Conservation (phyloP, 2,888 invertebrate genomes). For the Melanostoma mellinum region DNA sequence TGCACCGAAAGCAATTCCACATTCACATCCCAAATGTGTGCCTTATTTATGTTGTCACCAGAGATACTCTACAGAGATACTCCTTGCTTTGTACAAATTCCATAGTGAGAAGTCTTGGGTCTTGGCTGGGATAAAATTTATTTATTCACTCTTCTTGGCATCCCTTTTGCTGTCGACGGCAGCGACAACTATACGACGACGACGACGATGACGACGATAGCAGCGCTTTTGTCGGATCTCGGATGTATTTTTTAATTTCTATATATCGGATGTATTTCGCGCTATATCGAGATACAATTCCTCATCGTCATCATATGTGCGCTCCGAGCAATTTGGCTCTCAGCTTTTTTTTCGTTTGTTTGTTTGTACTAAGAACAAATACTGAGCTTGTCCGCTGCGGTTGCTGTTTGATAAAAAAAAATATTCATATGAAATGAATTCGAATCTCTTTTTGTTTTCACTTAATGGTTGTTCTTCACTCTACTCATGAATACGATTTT, state of each 20-base stretch:
- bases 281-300: slow-evolving; percentile 68
- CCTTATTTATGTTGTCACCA: slow-evolving; percentile 72
- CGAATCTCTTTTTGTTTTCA: slow-evolving; percentile 36
- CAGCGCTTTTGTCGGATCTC: slow-evolving; percentile 12
- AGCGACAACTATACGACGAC: not conserved
- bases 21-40: slow-evolving; percentile 37
- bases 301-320: slow-evolving; percentile 52
- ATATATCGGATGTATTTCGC: too few relatives aligned
- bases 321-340: slow-evolving; percentile 48
- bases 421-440: slow-evolving; percentile 66
- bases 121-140: slow-evolving; percentile 40
- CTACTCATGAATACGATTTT: slow-evolving; percentile 69
- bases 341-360: slow-evolving; percentile 3
- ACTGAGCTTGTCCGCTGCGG: slow-evolving; percentile 53
- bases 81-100: slow-evolving; percentile 59
- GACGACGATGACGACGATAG: not conserved
- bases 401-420: slow-evolving; percentile 40
- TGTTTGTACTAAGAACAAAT: slow-evolving; percentile 7
- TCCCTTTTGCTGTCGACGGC: slow-evolving; percentile 28
- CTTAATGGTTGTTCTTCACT: slow-evolving; percentile 54
- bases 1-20: slow-evolving; percentile 37
- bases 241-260: slow-evolving; percentile 39
- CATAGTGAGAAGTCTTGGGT: slow-evolving; percentile 64
- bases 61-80: slow-evolving; percentile 49
- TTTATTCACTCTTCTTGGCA: slow-evolving; percentile 44